A percentile compares a stretch with the other conserved stretches of the same genome.
phyloP scores from a whole-genome alignment of 2,797 vertebrate species.

The Ctenopoma multispine region DNA sequence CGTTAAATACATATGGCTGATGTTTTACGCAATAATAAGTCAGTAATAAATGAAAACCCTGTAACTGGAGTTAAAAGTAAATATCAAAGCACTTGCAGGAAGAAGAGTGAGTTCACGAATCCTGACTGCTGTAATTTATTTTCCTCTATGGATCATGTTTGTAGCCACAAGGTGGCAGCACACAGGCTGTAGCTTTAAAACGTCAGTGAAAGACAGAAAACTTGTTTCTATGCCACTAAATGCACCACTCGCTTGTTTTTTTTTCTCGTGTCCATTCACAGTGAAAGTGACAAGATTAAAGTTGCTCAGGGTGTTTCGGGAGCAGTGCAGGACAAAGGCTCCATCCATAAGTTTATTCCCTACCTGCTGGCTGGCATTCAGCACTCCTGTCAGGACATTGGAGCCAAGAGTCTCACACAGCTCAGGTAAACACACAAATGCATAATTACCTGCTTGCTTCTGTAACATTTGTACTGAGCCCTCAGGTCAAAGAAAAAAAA shows the following conservation, averaged over 20 bases:
- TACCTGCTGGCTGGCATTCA: conserved; percentile 97
- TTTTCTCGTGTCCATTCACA: conserved; percentile 59
- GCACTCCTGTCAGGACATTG: conserved; percentile 98
- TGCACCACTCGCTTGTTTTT: background rate
- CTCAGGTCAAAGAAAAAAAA: background rate
- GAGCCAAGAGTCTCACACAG: conserved; percentile 95
- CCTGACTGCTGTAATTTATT: background rate
- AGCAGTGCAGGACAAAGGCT: conserved; percentile 97
- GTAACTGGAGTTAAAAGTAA: background rate
- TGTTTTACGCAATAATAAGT: background rate
- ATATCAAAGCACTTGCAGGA: background rate
- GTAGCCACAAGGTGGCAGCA: conserved; percentile 4
- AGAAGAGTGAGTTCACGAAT: background rate
- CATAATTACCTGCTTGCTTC: background rate
- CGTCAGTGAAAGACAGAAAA: background rate
- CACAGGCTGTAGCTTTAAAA: background rate
- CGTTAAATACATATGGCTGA: background rate
- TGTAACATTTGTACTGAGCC: background rate
- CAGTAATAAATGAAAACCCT: background rate
- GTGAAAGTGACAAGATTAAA: conserved; percentile 98
- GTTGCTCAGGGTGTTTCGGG: conserved; percentile 98
- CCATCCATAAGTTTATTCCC: conserved; percentile 97
- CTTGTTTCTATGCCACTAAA: background rate
- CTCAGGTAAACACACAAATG: conserved; percentile 85
- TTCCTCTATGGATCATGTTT: too few species aligned